These are phyloP conservation scores for Sabatieria punctata DNA, from an alignment of 2,888 invertebrate genomes.

Conservation along the genomic window DNA sequence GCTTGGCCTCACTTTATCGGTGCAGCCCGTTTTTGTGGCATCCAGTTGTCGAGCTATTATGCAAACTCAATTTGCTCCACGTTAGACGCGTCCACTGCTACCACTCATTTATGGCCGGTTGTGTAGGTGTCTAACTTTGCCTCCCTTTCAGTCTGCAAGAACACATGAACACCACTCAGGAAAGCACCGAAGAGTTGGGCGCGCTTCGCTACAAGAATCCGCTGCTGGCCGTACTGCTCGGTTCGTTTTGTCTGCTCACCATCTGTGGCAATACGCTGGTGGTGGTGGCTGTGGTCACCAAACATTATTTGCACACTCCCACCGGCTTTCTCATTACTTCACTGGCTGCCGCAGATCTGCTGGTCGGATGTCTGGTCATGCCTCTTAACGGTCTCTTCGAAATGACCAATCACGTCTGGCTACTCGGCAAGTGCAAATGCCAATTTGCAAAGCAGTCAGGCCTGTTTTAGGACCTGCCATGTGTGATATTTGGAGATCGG, in stretches of 20 bases:
- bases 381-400: slow-evolving; percentile 49
- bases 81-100: no score
- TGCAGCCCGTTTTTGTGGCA: no score
- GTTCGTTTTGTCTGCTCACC: slow-evolving; percentile 72
- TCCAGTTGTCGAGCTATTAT: no score
- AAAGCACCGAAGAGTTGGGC: no score
- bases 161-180: no score
- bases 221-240: slow-evolving; percentile 51
- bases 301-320: slow-evolving; percentile 81
- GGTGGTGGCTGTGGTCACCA: slow-evolving; percentile 75
- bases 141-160: no score
- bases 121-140: no score
- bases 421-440: slow-evolving; percentile 15
- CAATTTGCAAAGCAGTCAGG: neutral
- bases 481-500: slow-evolving; percentile 93
- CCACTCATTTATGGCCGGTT: no score
- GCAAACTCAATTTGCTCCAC: no score
- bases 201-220: no score
- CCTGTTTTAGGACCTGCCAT: slow-evolving; percentile 54
- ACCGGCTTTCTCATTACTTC: slow-evolving; percentile 96
- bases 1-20: no score
- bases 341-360: slow-evolving; percentile 81
- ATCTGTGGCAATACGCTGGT: slow-evolving; percentile 88
- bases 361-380: slow-evolving; percentile 93
- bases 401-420: slow-evolving; percentile 26